Base-by-base conservation (phyloP, 2,797 vertebrate species). In the Microchirus variegatus region DNA sequence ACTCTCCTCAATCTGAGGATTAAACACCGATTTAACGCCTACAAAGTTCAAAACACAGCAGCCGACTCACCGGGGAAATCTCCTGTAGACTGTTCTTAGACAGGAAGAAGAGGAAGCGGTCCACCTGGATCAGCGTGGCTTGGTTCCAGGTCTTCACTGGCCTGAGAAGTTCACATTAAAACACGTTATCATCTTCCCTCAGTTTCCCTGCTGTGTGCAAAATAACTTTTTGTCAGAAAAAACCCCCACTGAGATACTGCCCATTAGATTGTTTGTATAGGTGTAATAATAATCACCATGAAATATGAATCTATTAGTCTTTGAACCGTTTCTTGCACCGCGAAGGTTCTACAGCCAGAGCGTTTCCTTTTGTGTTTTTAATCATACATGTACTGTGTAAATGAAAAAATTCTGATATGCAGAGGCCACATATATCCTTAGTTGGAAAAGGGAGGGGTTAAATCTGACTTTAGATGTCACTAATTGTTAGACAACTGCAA, bases 101-200 rank as follows among this genome's bases (percentile, higher is more conserved):
- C 45, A 95, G 85, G 79, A 94, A 95, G 78, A 94, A 92, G 38
- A 94, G 48, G 51, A 95, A 91, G 2, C 92, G 77, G 53, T 80
- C 91, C 58, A 94, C 81, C 69, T 92, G 90, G 65, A 83, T 89
- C 48, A 94, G 67, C 1, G 80, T 92, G 10, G 77, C 68, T 46
- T 83, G 65, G 47, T 83, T 92, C 94, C 94, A 95, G 60, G 40
- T 81, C 53, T 75, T 54, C 1, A 87, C 82, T 13, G 86, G 75
- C 40, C 93, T 94, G 69, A 12, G 26, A 54, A 38, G 52, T 70
- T 70, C 46, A 70, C 63, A 82, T 0, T 43, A 41, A 5, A 62
- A 54, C 13, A 54, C 10, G 1, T 60, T 0, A 51, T 63, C 41
- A 52, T 44, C 9, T 49, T 50, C 57, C 9, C 19, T 49, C 7